Percentiles rank a stretch among this genome's conserved stretches.
Conservation (phyloP, 2,797 vertebrate species). For the Cuniculus paca region DNA sequence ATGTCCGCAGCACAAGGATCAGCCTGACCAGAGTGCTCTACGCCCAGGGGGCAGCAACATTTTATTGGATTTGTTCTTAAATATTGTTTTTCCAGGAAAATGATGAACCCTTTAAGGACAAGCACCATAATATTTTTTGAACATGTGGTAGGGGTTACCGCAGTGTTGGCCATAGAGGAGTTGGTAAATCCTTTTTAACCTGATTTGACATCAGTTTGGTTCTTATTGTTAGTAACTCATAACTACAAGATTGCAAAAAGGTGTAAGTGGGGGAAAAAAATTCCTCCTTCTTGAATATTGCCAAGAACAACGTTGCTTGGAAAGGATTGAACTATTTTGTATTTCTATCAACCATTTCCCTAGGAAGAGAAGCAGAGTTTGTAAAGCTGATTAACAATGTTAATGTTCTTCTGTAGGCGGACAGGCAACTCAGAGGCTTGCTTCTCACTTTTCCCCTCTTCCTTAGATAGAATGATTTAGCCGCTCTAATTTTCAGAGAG, state of each 20-base stretch:
- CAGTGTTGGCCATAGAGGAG: neutral
- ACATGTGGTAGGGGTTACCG: neutral
- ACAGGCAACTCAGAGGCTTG: constrained; percentile 69
- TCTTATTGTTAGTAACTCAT: constrained; percentile 33
- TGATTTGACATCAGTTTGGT: constrained; percentile 36
- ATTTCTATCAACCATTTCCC: constrained; percentile 65
- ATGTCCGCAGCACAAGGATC: neutral
- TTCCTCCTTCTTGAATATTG: neutral
- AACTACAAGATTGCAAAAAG: constrained; percentile 32
- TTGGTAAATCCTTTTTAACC: constrained; percentile 15
- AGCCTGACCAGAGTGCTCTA: neutral
- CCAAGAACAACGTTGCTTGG: constrained; percentile 54
- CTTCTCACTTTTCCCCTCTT: constrained; percentile 68
- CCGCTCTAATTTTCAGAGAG: constrained; percentile 51
- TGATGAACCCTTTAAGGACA: constrained; percentile 43
- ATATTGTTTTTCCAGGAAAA: constrained; percentile 10
- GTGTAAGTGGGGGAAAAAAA: constrained; percentile 3
- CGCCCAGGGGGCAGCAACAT: neutral
- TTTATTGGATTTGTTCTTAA: constrained; percentile 1
- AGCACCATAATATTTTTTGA: constrained; percentile 32
- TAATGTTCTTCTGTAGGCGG: constrained; percentile 77
- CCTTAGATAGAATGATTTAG: constrained; percentile 72
- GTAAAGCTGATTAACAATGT: constrained; percentile 73
- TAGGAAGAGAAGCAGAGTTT: constrained; percentile 66
- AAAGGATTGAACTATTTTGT: constrained; percentile 62